phyloP scores from a whole-genome alignment of 1,140 invertebrate genomes.

The Macrosteles quadrilineatus region DNA sequence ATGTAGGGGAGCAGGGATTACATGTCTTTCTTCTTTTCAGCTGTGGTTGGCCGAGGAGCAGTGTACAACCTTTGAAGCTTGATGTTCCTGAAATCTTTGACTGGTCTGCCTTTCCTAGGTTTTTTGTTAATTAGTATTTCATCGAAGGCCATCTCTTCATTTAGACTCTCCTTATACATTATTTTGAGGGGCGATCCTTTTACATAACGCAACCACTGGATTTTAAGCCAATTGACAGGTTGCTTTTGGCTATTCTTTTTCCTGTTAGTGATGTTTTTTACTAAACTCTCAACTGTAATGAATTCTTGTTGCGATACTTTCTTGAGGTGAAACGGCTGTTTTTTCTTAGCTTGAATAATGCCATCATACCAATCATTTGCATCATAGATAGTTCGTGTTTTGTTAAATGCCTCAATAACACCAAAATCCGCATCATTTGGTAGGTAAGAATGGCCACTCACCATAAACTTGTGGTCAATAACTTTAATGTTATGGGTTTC shows the following conservation, averaged over 20 bases:
- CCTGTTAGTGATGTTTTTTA: conserved; percentile 29
- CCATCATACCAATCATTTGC: conserved; percentile 27
- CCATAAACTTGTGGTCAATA: conserved; percentile 45
- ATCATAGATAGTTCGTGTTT: conserved; percentile 26
- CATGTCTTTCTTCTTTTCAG: conserved; percentile 32
- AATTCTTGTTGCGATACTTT: conserved; percentile 22
- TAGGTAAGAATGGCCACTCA: conserved; percentile 44
- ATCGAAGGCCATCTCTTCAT: conserved; percentile 30
- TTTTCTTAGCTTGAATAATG: conserved; percentile 31
- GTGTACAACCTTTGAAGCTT: conserved; percentile 22
- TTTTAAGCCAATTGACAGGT: conserved; percentile 32
- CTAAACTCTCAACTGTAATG: conserved; percentile 20
- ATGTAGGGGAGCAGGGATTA: conserved; percentile 35
- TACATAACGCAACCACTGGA: conserved; percentile 35
- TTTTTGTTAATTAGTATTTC: conserved; percentile 8
- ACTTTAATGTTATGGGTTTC: conserved; percentile 38
- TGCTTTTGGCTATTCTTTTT: conserved; percentile 20
- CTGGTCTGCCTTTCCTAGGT: conserved; percentile 21
- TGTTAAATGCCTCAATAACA: conserved; percentile 33
- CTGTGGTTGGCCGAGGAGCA: conserved; percentile 26
- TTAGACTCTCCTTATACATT: conserved; percentile 32
- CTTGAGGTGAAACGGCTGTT: conserved; percentile 26
- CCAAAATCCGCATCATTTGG: conserved; percentile 39
- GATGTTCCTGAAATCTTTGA: conserved; percentile 35
- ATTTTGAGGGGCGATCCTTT: conserved; percentile 32